Base-by-base conservation (phyloP, 2,888 invertebrate species). In the Nemapogon koenigi region DNA sequence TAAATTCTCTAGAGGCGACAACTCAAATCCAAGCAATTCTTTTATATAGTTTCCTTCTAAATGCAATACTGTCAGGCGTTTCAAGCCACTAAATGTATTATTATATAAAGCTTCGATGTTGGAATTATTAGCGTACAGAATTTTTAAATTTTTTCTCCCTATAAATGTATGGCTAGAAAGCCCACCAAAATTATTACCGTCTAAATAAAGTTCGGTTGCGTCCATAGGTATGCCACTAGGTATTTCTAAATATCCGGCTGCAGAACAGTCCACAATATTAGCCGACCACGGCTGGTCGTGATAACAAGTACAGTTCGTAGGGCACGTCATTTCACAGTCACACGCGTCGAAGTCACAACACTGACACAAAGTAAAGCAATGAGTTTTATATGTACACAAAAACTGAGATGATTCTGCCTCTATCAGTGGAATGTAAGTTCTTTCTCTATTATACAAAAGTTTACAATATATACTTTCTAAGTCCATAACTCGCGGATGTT, bases 281-380 rank as follows among this genome's bases (percentile, higher is more conserved):
- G 92, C 91, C 14, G 90, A 88, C 94, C 95, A 96, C 38, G 91
- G 88, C 58, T 92, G 90, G 75, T 97, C 95, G 62, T 94, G 94
- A 79, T 94, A 96, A 62, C 97, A 97, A 42, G 91, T 91, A 81
- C 97, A 97, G 65, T 94, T 93, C 31, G 83, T 84, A 33, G 97
- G 97, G 64, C 97, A 97, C 48, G 91, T 94, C 91, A 95, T 95
- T 81, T 95, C 93, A 80, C 97, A 97, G 75, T 97, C 97, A 79
- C 97, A 97, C 37, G 94, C 94, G 66, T 94, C 95, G 70, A 94
- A 97, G 66, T 95, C 94, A 73, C 97, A 97, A 78, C 97, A 97
- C 62, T 94, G 93, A 60, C 97, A 97, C 45, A 94, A 82, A 10
- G 95, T 91, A 67, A 94, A 95, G 75, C 97, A 97, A 66, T 95